phyloP scores from a whole-genome alignment of 2,888 invertebrate species.

The Tiliacea citrago region DNA sequence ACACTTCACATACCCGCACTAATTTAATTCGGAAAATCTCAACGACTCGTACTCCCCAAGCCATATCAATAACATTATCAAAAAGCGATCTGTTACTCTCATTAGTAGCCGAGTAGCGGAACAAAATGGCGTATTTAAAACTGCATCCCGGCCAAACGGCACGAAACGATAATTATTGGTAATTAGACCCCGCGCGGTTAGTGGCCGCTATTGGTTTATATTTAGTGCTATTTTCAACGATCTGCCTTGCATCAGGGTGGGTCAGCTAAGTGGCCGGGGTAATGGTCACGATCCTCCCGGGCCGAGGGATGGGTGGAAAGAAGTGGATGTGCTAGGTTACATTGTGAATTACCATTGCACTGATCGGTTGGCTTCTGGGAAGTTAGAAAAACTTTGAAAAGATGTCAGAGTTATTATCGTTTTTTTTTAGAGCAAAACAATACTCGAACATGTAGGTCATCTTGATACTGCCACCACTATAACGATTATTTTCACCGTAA shows the following conservation, averaged over 20 bases:
- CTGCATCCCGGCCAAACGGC: constrained; percentile 80
- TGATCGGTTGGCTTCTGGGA: neutral
- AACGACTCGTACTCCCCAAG: constrained; percentile 61
- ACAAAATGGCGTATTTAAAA: constrained; percentile 87
- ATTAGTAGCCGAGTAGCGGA: constrained; percentile 78
- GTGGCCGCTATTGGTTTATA: constrained; percentile 75
- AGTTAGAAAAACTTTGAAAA: neutral
- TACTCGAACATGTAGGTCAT: neutral
- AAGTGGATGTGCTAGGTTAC: constrained; percentile 6
- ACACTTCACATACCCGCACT: constrained; percentile 45
- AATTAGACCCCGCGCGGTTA: constrained; percentile 84
- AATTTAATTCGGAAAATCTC: constrained; percentile 64
- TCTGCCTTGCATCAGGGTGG: constrained; percentile 62
- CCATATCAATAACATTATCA: constrained; percentile 85
- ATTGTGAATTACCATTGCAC: neutral
- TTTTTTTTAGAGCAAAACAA: neutral
- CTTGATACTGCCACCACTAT: neutral
- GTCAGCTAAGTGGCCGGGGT: constrained; percentile 52
- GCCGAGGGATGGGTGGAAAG: constrained; percentile 30
- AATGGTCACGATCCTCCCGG: constrained; percentile 47
- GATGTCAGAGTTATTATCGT: neutral
- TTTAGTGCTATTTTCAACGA: constrained; percentile 73
- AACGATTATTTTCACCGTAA: neutral
- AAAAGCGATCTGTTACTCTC: constrained; percentile 85
- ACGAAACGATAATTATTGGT: constrained; percentile 84